Evolutionary conservation across 2,113 vertebrate genomes (phyloP).

Genomic region (Pristiophorus japonicus): DNA sequence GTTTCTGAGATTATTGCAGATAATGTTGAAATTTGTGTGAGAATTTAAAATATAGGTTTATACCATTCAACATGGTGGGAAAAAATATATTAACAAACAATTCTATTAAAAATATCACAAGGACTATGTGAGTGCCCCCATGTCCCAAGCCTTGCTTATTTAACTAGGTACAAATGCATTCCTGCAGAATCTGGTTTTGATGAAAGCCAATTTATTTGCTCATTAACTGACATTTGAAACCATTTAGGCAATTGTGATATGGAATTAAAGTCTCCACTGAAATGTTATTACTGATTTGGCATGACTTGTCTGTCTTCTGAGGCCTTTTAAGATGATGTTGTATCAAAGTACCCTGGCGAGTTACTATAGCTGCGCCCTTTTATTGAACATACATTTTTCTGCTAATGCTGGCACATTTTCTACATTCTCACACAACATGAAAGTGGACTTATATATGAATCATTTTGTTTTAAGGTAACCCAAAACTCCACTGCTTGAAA

Average conservation of each 20-base stretch:
- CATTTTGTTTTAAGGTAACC: constrained; percentile 7
- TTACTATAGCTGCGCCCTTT: background rate
- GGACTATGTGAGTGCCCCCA: constrained; percentile 41
- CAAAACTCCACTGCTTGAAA: background rate
- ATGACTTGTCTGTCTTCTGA: constrained; percentile 44
- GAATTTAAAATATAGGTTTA: constrained; percentile 12
- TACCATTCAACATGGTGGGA: background rate
- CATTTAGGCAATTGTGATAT: constrained; percentile 50
- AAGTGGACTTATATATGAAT: background rate
- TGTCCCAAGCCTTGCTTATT: constrained; percentile 48
- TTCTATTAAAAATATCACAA: constrained; percentile 5
- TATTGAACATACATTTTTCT: constrained; percentile 32
- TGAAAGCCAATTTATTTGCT: constrained; percentile 58
- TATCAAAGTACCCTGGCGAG: constrained; percentile 41
- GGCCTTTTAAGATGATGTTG: constrained; percentile 30
- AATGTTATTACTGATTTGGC: constrained; percentile 47
- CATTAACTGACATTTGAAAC: constrained; percentile 54
- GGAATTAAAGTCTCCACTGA: constrained; percentile 46
- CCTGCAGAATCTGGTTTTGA: constrained; percentile 52
- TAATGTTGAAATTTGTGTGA: background rate
- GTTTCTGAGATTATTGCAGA: background rate
- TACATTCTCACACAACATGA: constrained; percentile 9
- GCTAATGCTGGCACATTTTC: constrained; percentile 3
- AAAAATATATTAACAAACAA: constrained; percentile 5
- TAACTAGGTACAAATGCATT: constrained; percentile 50